Percentiles rank a stretch among this genome's conserved stretches.
Evolutionary conservation across 1,140 invertebrate species (phyloP).

Genomic region (Drosophila trapezifrons): DNA sequence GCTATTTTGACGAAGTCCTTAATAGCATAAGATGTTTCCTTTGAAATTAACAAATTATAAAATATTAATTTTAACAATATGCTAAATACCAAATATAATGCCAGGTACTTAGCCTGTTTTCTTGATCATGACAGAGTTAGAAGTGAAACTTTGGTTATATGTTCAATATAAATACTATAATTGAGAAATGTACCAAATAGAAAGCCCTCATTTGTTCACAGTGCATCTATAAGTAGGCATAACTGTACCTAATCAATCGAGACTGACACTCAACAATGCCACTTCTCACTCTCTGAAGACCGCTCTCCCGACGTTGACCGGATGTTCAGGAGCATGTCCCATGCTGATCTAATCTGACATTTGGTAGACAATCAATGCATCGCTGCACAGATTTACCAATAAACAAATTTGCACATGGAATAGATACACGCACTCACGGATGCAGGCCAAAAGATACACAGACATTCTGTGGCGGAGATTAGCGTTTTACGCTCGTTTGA

Average conservation of each 20-base stretch:
- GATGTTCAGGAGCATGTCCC: conserved; percentile 40
- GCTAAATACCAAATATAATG: too few relatives aligned
- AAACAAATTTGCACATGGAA: conserved; percentile 76
- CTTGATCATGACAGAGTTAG: too few relatives aligned
- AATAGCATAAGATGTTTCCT: too few relatives aligned
- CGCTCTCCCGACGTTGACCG: conserved; percentile 20
- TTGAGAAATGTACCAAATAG: too few relatives aligned
- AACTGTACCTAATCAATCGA: conserved; percentile 57
- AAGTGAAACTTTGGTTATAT: too few relatives aligned
- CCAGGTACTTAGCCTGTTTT: too few relatives aligned
- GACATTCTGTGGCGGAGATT: conserved; percentile 74
- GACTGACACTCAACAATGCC: conserved; percentile 21
- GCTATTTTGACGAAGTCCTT: too few relatives aligned
- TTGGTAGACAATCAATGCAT: conserved; percentile 74
- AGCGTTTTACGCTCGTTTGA: conserved; percentile 84
- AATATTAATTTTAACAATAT: too few relatives aligned
- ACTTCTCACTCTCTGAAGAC: conserved; percentile 2
- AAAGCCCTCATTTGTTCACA: not conserved
- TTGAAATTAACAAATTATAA: too few relatives aligned
- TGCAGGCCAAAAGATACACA: conserved; percentile 43
- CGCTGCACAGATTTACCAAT: conserved; percentile 79
- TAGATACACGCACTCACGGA: conserved; percentile 51
- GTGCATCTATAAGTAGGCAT: conserved; percentile 22
- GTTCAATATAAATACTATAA: too few relatives aligned
- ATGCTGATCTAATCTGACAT: conserved; percentile 76